phyloP scores from a whole-genome alignment of 2,888 invertebrate species.

The Toxonevra muliebris region DNA sequence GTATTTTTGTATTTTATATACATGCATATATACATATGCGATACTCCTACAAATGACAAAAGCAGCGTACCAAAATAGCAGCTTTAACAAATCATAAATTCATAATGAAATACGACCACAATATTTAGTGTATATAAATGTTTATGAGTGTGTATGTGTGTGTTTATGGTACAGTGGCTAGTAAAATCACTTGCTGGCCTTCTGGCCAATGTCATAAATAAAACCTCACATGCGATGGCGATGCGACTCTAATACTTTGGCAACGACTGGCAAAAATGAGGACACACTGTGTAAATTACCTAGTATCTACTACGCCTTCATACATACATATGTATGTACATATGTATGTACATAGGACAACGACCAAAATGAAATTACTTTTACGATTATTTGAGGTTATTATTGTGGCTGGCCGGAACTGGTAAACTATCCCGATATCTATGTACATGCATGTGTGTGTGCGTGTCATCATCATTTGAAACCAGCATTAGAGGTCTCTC shows the following conservation, averaged over 20 bases:
- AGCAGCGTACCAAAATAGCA: too few species aligned
- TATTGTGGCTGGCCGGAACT: constrained; percentile 44
- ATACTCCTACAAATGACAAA: constrained; percentile 16
- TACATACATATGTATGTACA: too few species aligned
- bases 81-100: constrained; percentile 52
- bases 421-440: not conserved
- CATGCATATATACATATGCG: not conserved
- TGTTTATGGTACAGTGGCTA: not conserved
- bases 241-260: constrained; percentile 3
- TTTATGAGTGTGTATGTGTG: too few species aligned
- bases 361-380: constrained; percentile 46
- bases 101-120: constrained; percentile 56
- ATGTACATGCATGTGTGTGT: not conserved
- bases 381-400: constrained; percentile 63
- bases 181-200: constrained; percentile 6
- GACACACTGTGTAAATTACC: not conserved
- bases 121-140: not conserved
- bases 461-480: too few species aligned
- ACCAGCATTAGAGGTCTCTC: too few species aligned
- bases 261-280: not conserved
- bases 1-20: not conserved
- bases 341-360: too few species aligned
- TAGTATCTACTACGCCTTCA: not conserved
- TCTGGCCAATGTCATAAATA: constrained; percentile 8
- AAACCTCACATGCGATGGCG: not conserved